Evolutionary conservation across 2,888 invertebrate genomes (phyloP), one percentile per base, ranked within the genome.

Genomic region (Calliphora vomitoria): DNA sequence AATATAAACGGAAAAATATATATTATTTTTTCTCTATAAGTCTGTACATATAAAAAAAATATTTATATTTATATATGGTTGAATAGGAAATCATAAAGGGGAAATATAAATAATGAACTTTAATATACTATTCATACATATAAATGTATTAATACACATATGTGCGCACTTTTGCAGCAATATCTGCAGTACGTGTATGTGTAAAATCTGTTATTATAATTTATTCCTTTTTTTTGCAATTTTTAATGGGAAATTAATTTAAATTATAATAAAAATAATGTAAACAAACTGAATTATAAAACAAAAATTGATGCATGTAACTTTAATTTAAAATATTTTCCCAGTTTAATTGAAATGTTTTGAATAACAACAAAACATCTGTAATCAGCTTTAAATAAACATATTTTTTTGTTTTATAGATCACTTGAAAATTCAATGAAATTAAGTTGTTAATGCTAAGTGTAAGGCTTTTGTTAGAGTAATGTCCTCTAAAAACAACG

Each of bases 81-180:
- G 25, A 68, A 68, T 44, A 50, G 47, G 47, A 68, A 68, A 41
- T 68, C 47, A 68, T 31, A 20, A 66, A 68, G 31, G 47, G 50
- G 68, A 69, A 69, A 47, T n/a, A 69, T 47, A 31, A 69, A 47
- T 69, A 69, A 66, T 66, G 44, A 66, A 66, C 44, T 66, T 66
- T 44, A 25, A 44, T 66, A 44, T 20, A 44, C 13, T 50, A 50
- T 50, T 50, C 50, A 64, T n/a, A 64, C 60, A 31, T 15, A 58
- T 58, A 44, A 18, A 55, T 8, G 5, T 55, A 8, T 55, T 35
- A 35, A 55, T 55, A 31, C 11, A 13, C 20, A 41, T 41, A 41
- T 20, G 0, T 47, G 25, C 10, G 8, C 25, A 68, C 15, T 55
- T 66, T 2, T 25, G 3, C 47, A 15, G 13, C 25, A 15, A 47